Base-by-base conservation (phyloP, 2,797 vertebrate species). In the Parambassis ranga region DNA sequence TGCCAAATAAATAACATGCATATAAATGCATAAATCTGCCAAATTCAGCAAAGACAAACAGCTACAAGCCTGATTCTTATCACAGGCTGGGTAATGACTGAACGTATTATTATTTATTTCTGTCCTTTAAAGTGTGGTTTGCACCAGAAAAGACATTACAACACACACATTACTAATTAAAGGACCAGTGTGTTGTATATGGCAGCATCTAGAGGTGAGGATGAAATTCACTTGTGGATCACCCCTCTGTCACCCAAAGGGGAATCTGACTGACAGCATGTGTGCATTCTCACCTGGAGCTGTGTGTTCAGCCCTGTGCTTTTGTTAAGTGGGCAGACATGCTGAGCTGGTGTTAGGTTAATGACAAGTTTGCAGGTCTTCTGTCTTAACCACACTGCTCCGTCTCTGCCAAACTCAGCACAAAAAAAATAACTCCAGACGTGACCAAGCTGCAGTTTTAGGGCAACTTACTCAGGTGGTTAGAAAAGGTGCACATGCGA, bases 341-440 rank as follows among this genome's bases (percentile, higher is more conserved):
- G 89, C 89, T 92, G 86, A 89, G 86, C 78, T 80, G 73, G 83
- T 87, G 84, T 83, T 79, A 56, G 64, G 36, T 55, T 91, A 92
- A 93, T 92, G 73, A 88, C 87, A 79, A 75, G 82, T 84, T 84
- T 79, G 65, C 31, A n/a, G 39, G 23, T 65, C 84, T 80, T 82
- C 75, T 77, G 77, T 78, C 79, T 77, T 65, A 77, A 90, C 85
- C 89, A 15, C 88, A 85, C 57, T 14, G 48, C 81, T 80, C 33
- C 6, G 69, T 75, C 62, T 82, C 64, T 58, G 65, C 65, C 53
- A 78, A 62, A 73, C 79, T 82, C 80, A 88, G 77, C 90, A 89
- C 72, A 90, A 88, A 77, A n/a, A n/a, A n/a, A n/a, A n/a, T n/a
- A n/a, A 69, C 77, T 75, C 79, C 87, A 91, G 89, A 92, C 90